Conservation (phyloP, 2,888 invertebrate species). For the Diarsia rubi region DNA sequence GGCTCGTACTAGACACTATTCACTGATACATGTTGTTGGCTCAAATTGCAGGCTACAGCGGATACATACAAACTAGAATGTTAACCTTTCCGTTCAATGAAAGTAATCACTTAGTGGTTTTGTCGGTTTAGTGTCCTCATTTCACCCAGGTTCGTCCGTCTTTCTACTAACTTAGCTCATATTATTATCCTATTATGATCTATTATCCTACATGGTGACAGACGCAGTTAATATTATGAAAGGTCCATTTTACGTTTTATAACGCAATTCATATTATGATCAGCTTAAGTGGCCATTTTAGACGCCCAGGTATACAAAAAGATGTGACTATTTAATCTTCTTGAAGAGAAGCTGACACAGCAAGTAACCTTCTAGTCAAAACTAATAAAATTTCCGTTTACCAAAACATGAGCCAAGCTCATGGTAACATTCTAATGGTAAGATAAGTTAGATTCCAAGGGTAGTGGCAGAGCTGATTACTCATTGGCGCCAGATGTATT, state of each 20-base stretch:
- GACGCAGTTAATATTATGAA: too few relatives aligned
- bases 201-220: too few relatives aligned
- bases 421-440: neutral
- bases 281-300: too few relatives aligned
- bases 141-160: too few relatives aligned
- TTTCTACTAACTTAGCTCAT: neutral
- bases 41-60: neutral
- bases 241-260: too few relatives aligned
- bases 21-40: conserved; percentile 12
- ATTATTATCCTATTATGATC: too few relatives aligned
- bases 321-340: neutral
- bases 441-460: neutral
- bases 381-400: neutral
- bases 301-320: neutral
- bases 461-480: neutral
- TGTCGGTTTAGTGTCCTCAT: too few relatives aligned
- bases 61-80: neutral
- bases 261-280: too few relatives aligned
- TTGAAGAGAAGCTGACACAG: neutral
- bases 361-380: neutral
- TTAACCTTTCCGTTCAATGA: neutral
- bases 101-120: neutral
- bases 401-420: neutral
- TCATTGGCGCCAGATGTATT: neutral
- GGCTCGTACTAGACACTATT: conserved; percentile 41